These are phyloP conservation scores for Hydroisotoma schaefferi DNA, from an alignment of 2,888 invertebrate species.

Conservation along the genomic window DNA sequence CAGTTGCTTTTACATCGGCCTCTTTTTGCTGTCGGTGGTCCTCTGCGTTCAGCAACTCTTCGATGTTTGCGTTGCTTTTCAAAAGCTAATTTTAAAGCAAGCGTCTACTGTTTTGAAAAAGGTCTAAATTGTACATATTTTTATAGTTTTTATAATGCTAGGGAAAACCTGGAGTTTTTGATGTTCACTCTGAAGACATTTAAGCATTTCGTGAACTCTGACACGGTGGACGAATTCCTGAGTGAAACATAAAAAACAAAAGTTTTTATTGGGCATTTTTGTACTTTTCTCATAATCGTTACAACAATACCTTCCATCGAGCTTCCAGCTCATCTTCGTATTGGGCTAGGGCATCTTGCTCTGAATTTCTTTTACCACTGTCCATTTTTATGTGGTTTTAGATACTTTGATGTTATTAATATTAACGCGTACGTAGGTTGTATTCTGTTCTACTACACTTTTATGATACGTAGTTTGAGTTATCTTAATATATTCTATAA, in stretches of 20 bases:
- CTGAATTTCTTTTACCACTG: background rate
- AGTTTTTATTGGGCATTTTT: background rate
- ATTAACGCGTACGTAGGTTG: no score
- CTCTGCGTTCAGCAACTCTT: no score
- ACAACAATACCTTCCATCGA: background rate
- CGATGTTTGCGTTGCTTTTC: background rate
- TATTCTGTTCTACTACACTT: no score
- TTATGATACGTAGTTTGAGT: no score
- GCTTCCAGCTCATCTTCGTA: background rate
- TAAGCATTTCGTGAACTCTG: slow-evolving; percentile 30
- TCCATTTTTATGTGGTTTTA: no score
- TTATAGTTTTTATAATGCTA: background rate
- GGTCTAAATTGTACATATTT: background rate
- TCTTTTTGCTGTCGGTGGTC: no score
- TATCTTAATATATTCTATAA: no score
- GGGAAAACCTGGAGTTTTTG: slow-evolving; percentile 12
- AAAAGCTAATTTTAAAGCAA: background rate
- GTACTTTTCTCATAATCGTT: background rate
- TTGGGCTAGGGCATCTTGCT: background rate
- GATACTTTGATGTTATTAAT: no score
- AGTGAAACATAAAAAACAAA: background rate
- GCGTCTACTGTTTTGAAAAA: background rate
- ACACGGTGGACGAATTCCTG: slow-evolving; percentile 29
- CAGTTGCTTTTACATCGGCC: background rate
- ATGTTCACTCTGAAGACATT: slow-evolving; percentile 26